Conservation (phyloP, 30 jellyfish, hydroid and myxozoan genomes). For the Hydractinia symbiolongicarpus region DNA sequence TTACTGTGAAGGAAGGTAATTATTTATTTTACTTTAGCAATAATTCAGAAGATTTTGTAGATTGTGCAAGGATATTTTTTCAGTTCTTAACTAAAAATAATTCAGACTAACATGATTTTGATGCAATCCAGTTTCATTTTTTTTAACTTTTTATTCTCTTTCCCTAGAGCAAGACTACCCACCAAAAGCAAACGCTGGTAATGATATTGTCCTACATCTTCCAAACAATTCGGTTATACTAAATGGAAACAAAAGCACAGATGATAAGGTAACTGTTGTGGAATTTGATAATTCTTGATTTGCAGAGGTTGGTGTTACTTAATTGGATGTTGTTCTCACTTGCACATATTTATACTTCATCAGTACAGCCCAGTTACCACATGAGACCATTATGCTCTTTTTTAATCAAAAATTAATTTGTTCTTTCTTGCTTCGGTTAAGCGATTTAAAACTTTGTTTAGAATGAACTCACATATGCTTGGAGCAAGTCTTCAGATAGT, state of each 20-base stretch:
- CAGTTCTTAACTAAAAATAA: too few species aligned
- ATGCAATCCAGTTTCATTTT: too few species aligned
- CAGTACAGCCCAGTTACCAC: neutral
- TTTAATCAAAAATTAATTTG: too few species aligned
- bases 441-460: neutral
- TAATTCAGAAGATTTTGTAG: too few species aligned
- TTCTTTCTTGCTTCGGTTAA: too few species aligned
- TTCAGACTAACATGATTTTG: too few species aligned
- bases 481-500: slow-evolving; percentile 90
- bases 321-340: too few species aligned
- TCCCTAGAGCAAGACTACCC: slow-evolving; percentile 86
- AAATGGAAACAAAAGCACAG: slow-evolving; percentile 87
- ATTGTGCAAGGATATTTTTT: too few species aligned
- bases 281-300: neutral
- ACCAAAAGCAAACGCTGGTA: slow-evolving; percentile 97
- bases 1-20: slow-evolving; percentile 71
- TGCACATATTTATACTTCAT: neutral
- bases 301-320: neutral
- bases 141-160: neutral
- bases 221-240: slow-evolving; percentile 81
- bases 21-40: too few species aligned
- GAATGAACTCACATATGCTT: slow-evolving; percentile 57
- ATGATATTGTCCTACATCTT: slow-evolving; percentile 61
- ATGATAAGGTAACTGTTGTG: slow-evolving; percentile 66
- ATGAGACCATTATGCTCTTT: neutral